These are phyloP conservation scores for Callithrix jacchus DNA, from an alignment of 2,113 vertebrate genomes.

Conservation along the genomic window DNA sequence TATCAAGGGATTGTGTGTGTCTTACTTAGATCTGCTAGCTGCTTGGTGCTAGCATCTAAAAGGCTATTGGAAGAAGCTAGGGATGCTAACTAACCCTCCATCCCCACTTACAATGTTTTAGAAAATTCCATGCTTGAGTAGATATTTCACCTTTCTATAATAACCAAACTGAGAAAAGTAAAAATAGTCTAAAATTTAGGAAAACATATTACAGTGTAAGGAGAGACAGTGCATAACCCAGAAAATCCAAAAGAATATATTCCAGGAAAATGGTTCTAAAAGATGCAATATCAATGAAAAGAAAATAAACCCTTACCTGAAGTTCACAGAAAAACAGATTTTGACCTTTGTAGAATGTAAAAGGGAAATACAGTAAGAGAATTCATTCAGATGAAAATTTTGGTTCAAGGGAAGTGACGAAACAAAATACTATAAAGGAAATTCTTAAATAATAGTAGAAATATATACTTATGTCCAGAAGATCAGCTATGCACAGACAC, in stretches of 20 bases:
- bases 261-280: slow-evolving; percentile 5
- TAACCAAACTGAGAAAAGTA: not conserved
- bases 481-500: not conserved
- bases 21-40: not conserved
- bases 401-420: not conserved
- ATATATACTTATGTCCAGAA: not conserved
- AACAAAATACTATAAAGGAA: not conserved
- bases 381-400: not conserved
- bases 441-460: not conserved
- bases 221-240: not conserved
- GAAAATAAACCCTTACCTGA: not conserved
- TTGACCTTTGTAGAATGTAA: not conserved
- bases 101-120: not conserved
- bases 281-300: not conserved
- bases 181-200: not conserved
- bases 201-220: not conserved
- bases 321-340: not conserved
- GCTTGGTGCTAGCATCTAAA: not conserved
- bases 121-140: not conserved
- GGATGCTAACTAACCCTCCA: too few relatives aligned
- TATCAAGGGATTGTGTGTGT: accelerated
- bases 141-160: not conserved
- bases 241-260: not conserved
- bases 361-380: not conserved
- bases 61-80: not conserved